Conservation (phyloP, 2,797 vertebrate genomes). For the Bradypodion ventrale region DNA sequence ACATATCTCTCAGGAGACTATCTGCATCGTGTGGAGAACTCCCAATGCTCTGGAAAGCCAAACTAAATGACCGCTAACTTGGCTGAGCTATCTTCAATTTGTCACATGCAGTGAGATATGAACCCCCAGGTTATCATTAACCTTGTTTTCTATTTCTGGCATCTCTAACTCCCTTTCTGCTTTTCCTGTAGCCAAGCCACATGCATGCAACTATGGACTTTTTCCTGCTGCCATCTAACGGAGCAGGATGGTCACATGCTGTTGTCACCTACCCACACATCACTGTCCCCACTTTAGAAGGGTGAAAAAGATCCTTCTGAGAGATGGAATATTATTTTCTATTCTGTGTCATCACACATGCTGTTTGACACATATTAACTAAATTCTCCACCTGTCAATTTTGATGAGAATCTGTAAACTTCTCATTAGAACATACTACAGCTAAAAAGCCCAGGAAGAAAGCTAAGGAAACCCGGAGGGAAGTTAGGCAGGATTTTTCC, state of each 20-base stretch:
- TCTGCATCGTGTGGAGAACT: neutral
- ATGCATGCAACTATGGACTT: neutral
- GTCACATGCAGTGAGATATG: neutral
- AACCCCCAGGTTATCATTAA: conserved; percentile 44
- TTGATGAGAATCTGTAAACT: neutral
- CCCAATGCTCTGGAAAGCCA: neutral
- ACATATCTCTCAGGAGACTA: neutral
- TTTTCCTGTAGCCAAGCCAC: neutral
- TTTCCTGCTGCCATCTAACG: neutral
- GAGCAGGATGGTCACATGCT: conserved; percentile 11
- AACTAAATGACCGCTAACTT: neutral
- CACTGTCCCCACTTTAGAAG: conserved; percentile 5
- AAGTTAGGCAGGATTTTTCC: neutral
- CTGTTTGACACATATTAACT: accelerated
- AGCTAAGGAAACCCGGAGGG: neutral
- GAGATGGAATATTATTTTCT: neutral
- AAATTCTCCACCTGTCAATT: conserved; percentile 5
- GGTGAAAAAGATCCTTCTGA: conserved; percentile 20
- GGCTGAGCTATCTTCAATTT: neutral
- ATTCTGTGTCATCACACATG: neutral
- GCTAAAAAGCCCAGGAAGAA: neutral
- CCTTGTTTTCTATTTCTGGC: conserved; percentile 33
- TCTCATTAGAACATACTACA: neutral
- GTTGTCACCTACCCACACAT: conserved; percentile 22
- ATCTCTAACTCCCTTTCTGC: conserved; percentile 25